phyloP scores from a whole-genome alignment of 2,113 vertebrate genomes.

The Ciconia stormi region DNA sequence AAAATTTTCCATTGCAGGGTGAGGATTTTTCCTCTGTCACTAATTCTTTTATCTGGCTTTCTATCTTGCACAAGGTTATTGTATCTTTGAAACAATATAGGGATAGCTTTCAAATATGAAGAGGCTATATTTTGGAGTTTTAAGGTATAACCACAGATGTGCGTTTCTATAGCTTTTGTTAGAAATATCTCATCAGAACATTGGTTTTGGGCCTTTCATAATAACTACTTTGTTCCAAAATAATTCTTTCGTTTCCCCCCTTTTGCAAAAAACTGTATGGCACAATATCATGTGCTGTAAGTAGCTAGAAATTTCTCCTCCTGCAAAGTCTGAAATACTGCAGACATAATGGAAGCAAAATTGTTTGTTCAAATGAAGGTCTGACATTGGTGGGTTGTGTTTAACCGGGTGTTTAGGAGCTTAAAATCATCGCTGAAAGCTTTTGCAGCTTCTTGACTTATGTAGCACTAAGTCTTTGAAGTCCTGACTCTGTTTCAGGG shows the following conservation, averaged over 20 bases:
- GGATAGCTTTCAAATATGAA: neutral
- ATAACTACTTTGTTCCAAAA: neutral
- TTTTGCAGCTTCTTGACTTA: neutral
- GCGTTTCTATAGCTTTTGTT: neutral
- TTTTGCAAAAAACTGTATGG: neutral
- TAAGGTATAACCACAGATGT: neutral
- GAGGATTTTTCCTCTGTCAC: constrained; percentile 54
- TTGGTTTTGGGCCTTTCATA: neutral
- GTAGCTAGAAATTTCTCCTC: neutral
- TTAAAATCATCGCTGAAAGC: neutral
- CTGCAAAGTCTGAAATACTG: neutral
- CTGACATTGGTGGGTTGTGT: neutral
- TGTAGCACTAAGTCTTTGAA: neutral
- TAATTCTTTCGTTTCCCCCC: neutral
- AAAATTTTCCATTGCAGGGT: constrained; percentile 76
- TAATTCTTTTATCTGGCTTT: constrained; percentile 18
- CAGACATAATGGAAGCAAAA: neutral
- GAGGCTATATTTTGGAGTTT: neutral
- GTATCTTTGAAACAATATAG: neutral
- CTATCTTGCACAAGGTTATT: neutral
- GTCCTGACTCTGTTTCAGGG: neutral
- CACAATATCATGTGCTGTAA: neutral
- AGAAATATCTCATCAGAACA: neutral
- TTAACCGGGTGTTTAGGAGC: neutral
- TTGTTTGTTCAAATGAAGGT: neutral